phyloP scores from a whole-genome alignment of 2,113 vertebrate genomes.

The Nibea coibor region DNA sequence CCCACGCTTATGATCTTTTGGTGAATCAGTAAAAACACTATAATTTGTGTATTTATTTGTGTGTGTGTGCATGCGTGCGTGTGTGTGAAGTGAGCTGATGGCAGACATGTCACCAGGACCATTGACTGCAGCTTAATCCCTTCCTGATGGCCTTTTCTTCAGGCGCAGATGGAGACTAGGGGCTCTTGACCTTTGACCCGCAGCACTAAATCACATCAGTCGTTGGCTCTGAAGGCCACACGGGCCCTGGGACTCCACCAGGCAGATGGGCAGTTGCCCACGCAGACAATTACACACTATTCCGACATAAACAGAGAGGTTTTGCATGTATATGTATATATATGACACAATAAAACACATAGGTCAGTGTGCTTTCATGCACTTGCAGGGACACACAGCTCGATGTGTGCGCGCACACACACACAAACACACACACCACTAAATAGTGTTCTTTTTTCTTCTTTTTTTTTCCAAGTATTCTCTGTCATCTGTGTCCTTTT shows the following conservation, averaged over 20 bases:
- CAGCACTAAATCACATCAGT: conserved; percentile 80
- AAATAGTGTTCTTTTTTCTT: conserved; percentile 70
- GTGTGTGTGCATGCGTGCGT: conserved; percentile 26
- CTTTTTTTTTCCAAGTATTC: conserved; percentile 56
- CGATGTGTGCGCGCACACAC: conserved; percentile 25
- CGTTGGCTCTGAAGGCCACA: conserved; percentile 48
- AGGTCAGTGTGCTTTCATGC: conserved; percentile 17
- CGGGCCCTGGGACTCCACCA: conserved; percentile 48
- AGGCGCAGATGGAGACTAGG: conserved; percentile 78
- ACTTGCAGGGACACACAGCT: conserved; percentile 13
- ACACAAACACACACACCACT: conserved; percentile 37
- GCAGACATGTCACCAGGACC: conserved; percentile 68
- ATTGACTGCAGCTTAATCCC: conserved; percentile 78
- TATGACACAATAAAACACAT: conserved; percentile 8
- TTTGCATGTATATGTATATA: background rate
- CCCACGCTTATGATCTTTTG: background rate
- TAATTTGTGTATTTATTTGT: background rate
- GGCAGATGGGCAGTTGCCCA: conserved; percentile 69
- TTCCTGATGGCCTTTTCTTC: conserved; percentile 80
- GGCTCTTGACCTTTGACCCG: conserved; percentile 79
- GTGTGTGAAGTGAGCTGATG: conserved; percentile 31
- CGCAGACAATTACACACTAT: conserved; percentile 14
- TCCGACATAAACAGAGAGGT: background rate
- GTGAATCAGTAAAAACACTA: background rate
- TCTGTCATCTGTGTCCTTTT: conserved; percentile 75